Conservation (phyloP, 2,797 vertebrate genomes). For the Hirundo rustica region DNA sequence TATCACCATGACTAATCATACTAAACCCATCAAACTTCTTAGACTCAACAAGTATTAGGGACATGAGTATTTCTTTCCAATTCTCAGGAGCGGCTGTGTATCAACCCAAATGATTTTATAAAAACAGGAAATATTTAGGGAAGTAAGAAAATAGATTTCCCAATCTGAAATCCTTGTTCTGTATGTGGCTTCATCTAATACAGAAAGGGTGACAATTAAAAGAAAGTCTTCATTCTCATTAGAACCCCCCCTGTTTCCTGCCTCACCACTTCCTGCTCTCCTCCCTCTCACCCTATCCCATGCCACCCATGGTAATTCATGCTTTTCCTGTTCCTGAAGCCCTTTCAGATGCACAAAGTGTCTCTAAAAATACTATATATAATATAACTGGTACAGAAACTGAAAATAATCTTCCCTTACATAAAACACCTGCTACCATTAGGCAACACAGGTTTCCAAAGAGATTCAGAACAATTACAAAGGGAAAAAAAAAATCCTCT, state of each 20-base stretch:
- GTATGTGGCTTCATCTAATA: not conserved
- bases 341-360: not conserved
- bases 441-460: not conserved
- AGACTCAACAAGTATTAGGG: conserved; percentile 39
- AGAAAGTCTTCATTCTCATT: not conserved
- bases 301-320: not conserved
- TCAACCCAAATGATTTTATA: not conserved
- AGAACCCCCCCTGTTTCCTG: not conserved
- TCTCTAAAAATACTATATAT: not conserved
- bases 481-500: not conserved
- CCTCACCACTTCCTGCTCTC: conserved; percentile 18
- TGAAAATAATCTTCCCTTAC: not conserved
- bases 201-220: not conserved
- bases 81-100: not conserved
- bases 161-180: not conserved
- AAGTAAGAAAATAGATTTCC: not conserved
- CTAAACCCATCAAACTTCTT: not conserved
- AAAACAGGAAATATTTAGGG: not conserved
- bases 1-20: not conserved
- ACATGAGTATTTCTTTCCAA: not conserved
- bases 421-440: not conserved
- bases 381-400: not conserved
- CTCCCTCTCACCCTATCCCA: conserved; percentile 13
- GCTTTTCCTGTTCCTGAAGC: conserved; percentile 5
- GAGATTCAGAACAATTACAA: not conserved